phyloP scores from a whole-genome alignment of 2,113 vertebrate genomes.

The Istiophorus platypterus region DNA sequence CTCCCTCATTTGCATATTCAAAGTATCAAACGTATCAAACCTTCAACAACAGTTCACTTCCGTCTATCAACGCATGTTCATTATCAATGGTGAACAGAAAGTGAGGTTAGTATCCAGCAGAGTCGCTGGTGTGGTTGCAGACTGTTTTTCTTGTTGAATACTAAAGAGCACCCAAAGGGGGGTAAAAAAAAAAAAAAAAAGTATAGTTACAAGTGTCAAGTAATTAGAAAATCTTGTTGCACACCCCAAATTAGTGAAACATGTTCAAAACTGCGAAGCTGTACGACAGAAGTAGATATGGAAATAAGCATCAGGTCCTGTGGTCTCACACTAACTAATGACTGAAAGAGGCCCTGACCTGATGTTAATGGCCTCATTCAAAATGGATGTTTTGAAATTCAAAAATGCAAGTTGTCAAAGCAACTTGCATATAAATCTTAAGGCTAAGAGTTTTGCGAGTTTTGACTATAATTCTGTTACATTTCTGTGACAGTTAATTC shows the following conservation, averaged over 20 bases:
- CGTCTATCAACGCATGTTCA: conserved; percentile 11
- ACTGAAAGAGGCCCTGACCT: too few species aligned
- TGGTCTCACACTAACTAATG: neutral
- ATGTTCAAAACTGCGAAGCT: neutral
- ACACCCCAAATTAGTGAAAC: neutral
- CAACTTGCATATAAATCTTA: neutral
- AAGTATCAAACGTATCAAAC: conserved; percentile 12
- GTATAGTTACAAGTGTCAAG: neutral
- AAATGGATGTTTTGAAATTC: neutral
- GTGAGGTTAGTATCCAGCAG: neutral
- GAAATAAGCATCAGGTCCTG: neutral
- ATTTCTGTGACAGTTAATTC: neutral
- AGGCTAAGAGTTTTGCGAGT: neutral
- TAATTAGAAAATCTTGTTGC: neutral
- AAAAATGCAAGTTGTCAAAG: neutral
- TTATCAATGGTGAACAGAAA: neutral
- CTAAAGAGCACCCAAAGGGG: neutral
- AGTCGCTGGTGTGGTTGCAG: neutral
- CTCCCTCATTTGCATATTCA: conserved; percentile 55
- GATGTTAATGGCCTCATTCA: too few species aligned
- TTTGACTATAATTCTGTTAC: neutral
- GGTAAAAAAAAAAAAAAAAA: too few species aligned
- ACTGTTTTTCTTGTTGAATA: neutral
- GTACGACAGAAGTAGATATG: neutral
- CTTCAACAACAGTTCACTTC: conserved; percentile 14